Evolutionary conservation across 1,140 invertebrate species (phyloP).

Genomic region (Saccostrea echinata): DNA sequence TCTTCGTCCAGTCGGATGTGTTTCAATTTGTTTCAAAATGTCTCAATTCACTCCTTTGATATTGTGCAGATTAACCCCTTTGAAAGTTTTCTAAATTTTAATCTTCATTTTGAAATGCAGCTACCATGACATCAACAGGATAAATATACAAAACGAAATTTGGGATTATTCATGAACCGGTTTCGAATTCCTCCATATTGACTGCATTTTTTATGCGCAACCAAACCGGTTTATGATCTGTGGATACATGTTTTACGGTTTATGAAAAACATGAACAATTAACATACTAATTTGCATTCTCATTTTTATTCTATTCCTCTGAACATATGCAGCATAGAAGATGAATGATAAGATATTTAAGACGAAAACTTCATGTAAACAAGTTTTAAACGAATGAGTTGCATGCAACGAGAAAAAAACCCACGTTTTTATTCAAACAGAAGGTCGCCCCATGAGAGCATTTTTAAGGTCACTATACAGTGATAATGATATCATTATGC

Average conservation of each 20-base stretch:
- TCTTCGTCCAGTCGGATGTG: background rate
- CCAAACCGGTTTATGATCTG: background rate
- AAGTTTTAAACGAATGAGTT: background rate
- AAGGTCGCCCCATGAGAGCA: background rate
- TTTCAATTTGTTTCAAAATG: background rate
- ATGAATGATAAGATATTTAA: background rate
- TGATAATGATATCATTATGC: too few species aligned
- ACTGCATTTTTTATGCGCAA: background rate
- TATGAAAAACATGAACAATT: background rate
- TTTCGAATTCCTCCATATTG: background rate
- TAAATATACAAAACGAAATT: slow-evolving; percentile 4
- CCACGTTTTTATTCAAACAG: background rate
- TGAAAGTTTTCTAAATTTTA: background rate
- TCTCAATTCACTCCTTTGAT: background rate
- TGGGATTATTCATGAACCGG: slow-evolving; percentile 19
- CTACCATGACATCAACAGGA: slow-evolving; percentile 1
- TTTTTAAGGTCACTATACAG: background rate
- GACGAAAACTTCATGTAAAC: background rate
- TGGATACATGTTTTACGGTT: background rate
- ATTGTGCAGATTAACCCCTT: background rate
- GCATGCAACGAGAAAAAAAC: background rate
- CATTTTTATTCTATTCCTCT: background rate
- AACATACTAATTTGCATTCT: slow-evolving; percentile 20
- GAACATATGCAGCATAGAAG: background rate
- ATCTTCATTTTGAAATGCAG: slow-evolving; percentile 8